Evolutionary conservation across 1,140 invertebrate species (phyloP).

Genomic region (Tetranychus cinnabarinus): DNA sequence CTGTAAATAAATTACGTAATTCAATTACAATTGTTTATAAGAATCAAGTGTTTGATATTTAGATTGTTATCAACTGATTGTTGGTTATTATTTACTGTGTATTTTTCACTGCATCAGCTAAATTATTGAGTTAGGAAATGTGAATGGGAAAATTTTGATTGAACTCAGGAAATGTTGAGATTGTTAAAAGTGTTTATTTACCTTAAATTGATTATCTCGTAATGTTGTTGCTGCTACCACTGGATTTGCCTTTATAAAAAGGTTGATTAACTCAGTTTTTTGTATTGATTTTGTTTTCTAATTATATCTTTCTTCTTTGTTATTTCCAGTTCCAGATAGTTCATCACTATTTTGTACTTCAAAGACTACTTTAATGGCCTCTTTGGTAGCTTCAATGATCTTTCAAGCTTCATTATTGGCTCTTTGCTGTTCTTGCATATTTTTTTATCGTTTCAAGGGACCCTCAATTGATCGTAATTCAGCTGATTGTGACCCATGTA

Average conservation of each 20-base stretch:
- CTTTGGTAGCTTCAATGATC: conserved; percentile 1
- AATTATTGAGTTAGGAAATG: neutral
- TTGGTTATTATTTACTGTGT: no score
- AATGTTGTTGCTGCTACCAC: neutral
- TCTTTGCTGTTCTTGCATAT: neutral
- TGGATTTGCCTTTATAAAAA: neutral
- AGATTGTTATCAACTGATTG: no score
- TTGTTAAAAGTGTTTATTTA: neutral
- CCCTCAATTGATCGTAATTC: neutral
- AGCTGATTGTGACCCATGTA: neutral
- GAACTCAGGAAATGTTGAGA: neutral
- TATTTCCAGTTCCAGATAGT: neutral
- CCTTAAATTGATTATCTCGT: neutral
- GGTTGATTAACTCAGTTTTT: neutral
- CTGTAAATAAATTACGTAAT: no score
- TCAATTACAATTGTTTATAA: no score
- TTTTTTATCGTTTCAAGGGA: neutral
- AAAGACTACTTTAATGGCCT: conserved; percentile 2
- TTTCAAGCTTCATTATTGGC: neutral
- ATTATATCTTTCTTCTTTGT: neutral
- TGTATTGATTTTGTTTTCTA: neutral
- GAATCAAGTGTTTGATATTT: no score
- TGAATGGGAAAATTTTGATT: neutral
- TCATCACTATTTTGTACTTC: conserved; percentile 3
- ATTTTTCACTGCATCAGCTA: no score